Base-by-base conservation (phyloP, 1,140 invertebrate genomes). In the Grapholita molesta region DNA sequence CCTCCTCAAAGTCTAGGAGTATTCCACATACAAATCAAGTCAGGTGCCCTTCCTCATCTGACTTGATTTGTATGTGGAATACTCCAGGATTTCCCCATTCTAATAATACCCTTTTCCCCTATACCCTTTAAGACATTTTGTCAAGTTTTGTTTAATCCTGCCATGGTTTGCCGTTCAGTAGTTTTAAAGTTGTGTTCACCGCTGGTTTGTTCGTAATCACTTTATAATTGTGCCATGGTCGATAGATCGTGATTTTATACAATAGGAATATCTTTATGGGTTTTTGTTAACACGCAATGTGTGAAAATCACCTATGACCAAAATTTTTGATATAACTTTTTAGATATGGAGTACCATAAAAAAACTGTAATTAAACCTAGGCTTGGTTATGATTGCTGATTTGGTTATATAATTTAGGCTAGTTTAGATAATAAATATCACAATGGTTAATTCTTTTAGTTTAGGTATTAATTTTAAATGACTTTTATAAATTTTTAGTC, bases 191-290 rank as follows among this genome's bases (percentile, higher is more conserved):
- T 48, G 42, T 64, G 38, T 69, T n/a, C 25, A 48, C 68, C 15
- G 42, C 57, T 61, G 38, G 28, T 61, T 69, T 64, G 38, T 55
- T 52, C 18, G 30, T 70, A 70, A 70, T 70, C 69, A 25, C 32
- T 70, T 70, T 70, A 70, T 70, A 70, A 70, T 70, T 70, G 64
- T 15, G 23, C 24, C 33, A 25, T 30, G 28, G 53, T 67, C 69
- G 35, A 70, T 70, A 30, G 48, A 67, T 30, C 30, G 25, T 55
- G 42, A 48, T 48, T 28, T 30, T 61, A 61, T 61, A 61, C 55
- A 61, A 61, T 61, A 28, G 25, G 21, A n/a, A 28, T 61, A 4
- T 61, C 25, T 61, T 61, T 61, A 61, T 61, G 25, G 28, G 25
- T 30, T 61, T 61, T 61, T 61, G 28, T 61, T 61, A 61, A 61